Evolutionary conservation across 2,797 vertebrate genomes (phyloP), one percentile per base, ranked within the genome.

Genomic region (Spondyliosoma cantharus): DNA sequence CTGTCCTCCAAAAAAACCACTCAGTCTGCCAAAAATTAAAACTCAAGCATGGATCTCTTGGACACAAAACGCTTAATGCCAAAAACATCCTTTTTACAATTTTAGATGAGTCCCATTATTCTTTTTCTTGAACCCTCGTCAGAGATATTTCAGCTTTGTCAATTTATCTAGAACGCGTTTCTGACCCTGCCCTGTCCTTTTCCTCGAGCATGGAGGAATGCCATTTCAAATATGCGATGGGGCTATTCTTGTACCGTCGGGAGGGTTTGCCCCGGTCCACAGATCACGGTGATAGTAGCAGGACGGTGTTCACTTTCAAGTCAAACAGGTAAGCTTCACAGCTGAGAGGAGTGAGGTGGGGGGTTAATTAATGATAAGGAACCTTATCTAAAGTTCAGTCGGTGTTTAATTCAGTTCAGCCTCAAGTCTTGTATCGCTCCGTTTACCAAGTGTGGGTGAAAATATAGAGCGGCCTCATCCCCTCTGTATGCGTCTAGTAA

Each of bases 391-490:
- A 64, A 76, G 87, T 85, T 85, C 70, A 73, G 80, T 16, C 50
- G 16, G 63, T 64, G 74, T 82, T 86, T 81, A 86, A 87, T 91
- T 72, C 86, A 84, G 88, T 87, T 90, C 89, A 87, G 77, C 75
- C 76, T 85, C 74, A 32, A 82, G 86, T 87, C 77, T 75, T 71
- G 61, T 75, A 42, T 37, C 79, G 81, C 82, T 56, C 60, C 49
- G 49, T 91, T 90, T 78, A 86, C 85, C 79, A 80, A 92, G 86
- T 87, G 86, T 46, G 71, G 83, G 73, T 80, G 84, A 87, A 91
- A 93, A 94, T 94, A 93, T 90, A 94, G 92, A 86, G 82, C n/a
- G 74, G 71, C 88, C 90, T 91, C 85, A 89, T 90, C 87, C 87
- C 87, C 73, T 81, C 81, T 88, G 85, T 89, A 91, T 90, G 91